Evolutionary conservation across 1,140 invertebrate genomes (phyloP), one percentile per base, ranked within the genome.

Genomic region (Pseudobourletiella spinata): DNA sequence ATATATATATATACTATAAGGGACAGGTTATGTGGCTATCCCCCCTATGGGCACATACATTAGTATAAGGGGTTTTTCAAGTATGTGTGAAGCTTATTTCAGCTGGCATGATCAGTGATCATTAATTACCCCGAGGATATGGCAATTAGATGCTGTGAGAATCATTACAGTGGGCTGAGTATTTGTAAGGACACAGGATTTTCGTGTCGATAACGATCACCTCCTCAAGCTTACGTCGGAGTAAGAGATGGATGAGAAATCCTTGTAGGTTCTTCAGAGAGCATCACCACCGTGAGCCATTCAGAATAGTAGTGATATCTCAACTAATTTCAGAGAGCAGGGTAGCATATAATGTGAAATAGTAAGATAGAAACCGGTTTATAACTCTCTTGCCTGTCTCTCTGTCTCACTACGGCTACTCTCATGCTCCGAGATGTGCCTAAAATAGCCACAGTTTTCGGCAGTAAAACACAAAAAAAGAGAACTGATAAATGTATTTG

Each of bases 71-170:
- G n/a, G n/a, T n/a, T n/a, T n/a, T n/a, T n/a, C n/a, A n/a, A n/a
- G n/a, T n/a, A n/a, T n/a, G n/a, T n/a, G n/a, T n/a, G n/a, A n/a
- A n/a, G n/a, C n/a, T n/a, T n/a, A n/a, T n/a, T n/a, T n/a, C n/a
- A n/a, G n/a, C n/a, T 54, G 50, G 50, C 50, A 54, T 54, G 50
- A 54, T 54, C 14, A 28, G 6, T 54, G 50, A 54, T 54, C 50
- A 54, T 54, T 54, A 54, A 54, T 54, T 54, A 54, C 50, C 50
- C 50, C 6, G 14, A 54, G 50, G 50, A 54, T 15, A 48, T 54
- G 30, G 50, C 50, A 54, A 54, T 54, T 54, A 26, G 50, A 30
- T 6, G 50, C 25, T 26, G 50, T 16, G 50, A 54, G 15, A 54
- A 54, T 4, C 16, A 28, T 8, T 4, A 15, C 15, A 26, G 20